phyloP scores from a whole-genome alignment of 2,888 invertebrate species.

The Parnassius apollo region DNA sequence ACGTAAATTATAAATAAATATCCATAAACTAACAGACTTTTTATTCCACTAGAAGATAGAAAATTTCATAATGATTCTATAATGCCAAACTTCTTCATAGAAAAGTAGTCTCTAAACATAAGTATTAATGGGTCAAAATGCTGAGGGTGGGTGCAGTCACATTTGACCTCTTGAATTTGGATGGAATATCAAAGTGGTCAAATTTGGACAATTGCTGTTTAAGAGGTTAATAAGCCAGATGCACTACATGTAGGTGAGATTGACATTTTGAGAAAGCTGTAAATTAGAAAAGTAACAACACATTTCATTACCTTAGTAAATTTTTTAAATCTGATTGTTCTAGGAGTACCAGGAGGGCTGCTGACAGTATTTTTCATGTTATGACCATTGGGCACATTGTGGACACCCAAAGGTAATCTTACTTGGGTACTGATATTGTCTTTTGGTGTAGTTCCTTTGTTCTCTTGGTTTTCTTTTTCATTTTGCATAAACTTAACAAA shows the following conservation, averaged over 20 bases:
- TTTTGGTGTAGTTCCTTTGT: constrained; percentile 46
- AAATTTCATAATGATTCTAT: too few relatives aligned
- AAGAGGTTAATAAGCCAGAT: not conserved
- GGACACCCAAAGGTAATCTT: constrained; percentile 57
- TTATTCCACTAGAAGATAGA: too few relatives aligned
- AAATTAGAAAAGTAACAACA: constrained; percentile 7
- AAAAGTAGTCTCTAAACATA: too few relatives aligned
- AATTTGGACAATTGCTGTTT: too few relatives aligned
- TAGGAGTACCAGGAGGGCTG: constrained; percentile 66
- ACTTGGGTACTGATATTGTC: constrained; percentile 38
- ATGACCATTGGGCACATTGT: constrained; percentile 51
- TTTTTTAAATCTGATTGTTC: constrained; percentile 62
- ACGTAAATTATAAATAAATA: too few relatives aligned
- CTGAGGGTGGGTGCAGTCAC: too few relatives aligned
- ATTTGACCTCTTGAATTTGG: too few relatives aligned
- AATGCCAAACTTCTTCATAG: too few relatives aligned
- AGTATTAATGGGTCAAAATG: too few relatives aligned
- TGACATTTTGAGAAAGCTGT: not conserved
- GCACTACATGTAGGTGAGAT: too few relatives aligned
- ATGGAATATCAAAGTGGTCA: too few relatives aligned
- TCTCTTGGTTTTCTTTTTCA: constrained; percentile 65
- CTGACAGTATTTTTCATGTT: constrained; percentile 35
- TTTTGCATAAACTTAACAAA: constrained; percentile 50
- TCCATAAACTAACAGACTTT: too few relatives aligned
- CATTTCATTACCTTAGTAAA: constrained; percentile 57